phyloP scores from a whole-genome alignment of 2,797 vertebrate species.

The Squalus acanthias region DNA sequence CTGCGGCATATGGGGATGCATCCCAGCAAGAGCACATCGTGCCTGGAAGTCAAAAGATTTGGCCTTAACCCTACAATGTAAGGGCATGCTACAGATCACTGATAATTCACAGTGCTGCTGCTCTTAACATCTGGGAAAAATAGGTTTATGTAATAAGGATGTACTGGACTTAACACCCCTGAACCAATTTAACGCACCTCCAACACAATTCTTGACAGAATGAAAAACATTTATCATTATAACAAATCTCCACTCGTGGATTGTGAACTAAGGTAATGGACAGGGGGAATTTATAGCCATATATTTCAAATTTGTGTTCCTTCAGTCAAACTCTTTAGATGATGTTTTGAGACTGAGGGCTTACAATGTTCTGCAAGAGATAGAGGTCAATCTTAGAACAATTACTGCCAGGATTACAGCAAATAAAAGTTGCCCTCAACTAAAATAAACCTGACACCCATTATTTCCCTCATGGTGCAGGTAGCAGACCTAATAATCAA shows the following conservation, averaged over 20 bases:
- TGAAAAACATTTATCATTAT: constrained; percentile 32
- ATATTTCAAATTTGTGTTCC: constrained; percentile 37
- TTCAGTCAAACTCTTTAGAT: constrained; percentile 29
- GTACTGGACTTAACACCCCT: constrained; percentile 3
- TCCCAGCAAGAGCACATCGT: not conserved
- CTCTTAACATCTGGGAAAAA: constrained; percentile 4
- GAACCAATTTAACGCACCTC: constrained; percentile 31
- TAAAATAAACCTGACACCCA: not conserved
- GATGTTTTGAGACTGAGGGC: not conserved
- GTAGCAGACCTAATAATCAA: constrained; percentile 2
- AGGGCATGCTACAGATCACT: not conserved
- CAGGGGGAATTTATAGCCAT: constrained; percentile 37
- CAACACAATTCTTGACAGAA: constrained; percentile 34
- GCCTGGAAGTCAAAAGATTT: constrained; percentile 22
- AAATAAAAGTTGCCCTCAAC: not conserved
- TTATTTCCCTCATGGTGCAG: not conserved
- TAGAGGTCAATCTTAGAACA: constrained; percentile 5
- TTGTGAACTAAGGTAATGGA: constrained; percentile 24
- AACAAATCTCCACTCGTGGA: not conserved
- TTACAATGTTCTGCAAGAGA: not conserved
- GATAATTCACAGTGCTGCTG: not conserved
- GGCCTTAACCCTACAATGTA: not conserved
- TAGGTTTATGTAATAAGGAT: constrained; percentile 32
- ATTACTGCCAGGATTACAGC: not conserved
- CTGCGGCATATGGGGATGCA: not conserved